These are phyloP conservation scores for Limnephilus auricula DNA, from an alignment of 2,888 invertebrate genomes.

Conservation along the genomic window DNA sequence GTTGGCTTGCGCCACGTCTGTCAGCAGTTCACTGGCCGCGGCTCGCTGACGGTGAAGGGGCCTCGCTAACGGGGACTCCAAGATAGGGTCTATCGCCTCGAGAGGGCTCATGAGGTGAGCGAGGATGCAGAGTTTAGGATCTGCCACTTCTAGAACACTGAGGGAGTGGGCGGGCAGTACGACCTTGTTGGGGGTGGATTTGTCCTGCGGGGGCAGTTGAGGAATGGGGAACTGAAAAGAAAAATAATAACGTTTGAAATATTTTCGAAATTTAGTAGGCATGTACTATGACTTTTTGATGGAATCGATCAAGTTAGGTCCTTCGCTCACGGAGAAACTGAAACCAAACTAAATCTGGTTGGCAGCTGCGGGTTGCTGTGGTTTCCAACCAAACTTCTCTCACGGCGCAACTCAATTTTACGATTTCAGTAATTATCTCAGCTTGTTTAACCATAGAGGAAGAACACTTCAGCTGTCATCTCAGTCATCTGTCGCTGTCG, in stretches of 20 bases:
- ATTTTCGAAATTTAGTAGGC: background rate
- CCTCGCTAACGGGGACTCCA: conserved; percentile 90
- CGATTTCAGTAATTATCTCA: too few relatives aligned
- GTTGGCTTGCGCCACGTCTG: conserved; percentile 85
- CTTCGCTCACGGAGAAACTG: too few relatives aligned
- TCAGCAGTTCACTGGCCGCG: conserved; percentile 87
- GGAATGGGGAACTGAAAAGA: conserved; percentile 79
- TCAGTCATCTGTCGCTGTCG: too few relatives aligned
- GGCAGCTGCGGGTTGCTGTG: too few relatives aligned
- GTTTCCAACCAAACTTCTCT: too few relatives aligned
- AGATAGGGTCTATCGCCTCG: conserved; percentile 89
- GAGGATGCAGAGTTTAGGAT: conserved; percentile 91
- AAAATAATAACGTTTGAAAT: background rate
- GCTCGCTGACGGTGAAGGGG: conserved; percentile 87
- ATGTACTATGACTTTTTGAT: background rate
- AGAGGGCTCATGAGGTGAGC: conserved; percentile 94
- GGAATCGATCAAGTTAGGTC: background rate
- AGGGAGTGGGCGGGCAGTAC: conserved; percentile 80
- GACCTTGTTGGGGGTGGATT: conserved; percentile 79
- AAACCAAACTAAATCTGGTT: too few relatives aligned
- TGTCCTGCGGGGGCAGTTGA: conserved; percentile 80
- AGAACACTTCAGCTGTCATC: too few relatives aligned
- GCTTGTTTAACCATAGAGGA: too few relatives aligned
- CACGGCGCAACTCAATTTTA: too few relatives aligned
- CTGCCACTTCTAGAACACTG: conserved; percentile 89